phyloP scores from a whole-genome alignment of 2,797 vertebrate genomes.

The Urophycis tenuis region DNA sequence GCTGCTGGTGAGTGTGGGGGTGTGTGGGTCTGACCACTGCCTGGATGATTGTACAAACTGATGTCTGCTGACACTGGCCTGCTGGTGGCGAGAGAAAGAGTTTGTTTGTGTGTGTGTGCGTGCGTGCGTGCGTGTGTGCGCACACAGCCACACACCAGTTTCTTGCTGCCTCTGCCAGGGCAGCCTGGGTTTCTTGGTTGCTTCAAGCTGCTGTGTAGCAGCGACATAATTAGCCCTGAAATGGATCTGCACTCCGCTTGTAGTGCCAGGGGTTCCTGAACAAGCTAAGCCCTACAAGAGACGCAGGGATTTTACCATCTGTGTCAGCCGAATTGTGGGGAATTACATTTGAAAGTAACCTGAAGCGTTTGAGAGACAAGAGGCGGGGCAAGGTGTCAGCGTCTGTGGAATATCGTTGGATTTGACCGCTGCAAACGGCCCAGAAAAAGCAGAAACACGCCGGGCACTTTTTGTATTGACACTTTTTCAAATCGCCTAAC shows the following conservation, averaged over 20 bases:
- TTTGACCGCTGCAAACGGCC: neutral
- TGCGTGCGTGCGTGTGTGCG: constrained; percentile 1
- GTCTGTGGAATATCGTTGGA: neutral
- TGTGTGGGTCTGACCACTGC: neutral
- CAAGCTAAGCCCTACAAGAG: neutral
- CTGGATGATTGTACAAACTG: neutral
- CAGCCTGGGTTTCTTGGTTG: neutral
- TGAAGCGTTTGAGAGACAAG: neutral
- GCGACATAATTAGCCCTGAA: neutral
- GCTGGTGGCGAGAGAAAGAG: neutral
- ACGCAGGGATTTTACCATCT: neutral
- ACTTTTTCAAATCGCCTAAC: neutral
- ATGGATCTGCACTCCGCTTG: neutral
- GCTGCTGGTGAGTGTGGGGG: too few relatives aligned
- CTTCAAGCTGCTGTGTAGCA: neutral
- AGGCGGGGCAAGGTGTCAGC: neutral
- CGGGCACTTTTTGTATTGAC: neutral
- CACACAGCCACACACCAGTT: neutral
- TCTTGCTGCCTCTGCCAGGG: neutral
- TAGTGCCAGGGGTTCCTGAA: neutral
- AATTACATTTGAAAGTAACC: neutral
- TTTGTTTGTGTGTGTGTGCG: constrained; percentile 1
- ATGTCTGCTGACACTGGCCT: neutral
- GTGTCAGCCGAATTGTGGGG: neutral
- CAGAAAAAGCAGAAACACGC: neutral